These are phyloP conservation scores for Hypena proboscidalis DNA, from an alignment of 2,888 invertebrate species.

Conservation along the genomic window DNA sequence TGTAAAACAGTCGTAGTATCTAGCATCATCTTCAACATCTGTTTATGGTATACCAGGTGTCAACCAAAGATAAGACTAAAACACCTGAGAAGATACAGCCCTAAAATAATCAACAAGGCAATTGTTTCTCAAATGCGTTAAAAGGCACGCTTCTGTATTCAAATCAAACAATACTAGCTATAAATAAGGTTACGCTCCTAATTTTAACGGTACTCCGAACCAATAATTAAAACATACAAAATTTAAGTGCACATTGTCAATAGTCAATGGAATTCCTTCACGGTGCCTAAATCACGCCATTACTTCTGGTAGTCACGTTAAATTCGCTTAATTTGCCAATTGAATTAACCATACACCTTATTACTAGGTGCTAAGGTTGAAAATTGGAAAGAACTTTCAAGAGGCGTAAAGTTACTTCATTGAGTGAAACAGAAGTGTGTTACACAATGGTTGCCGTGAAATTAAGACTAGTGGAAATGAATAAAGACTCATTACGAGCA, in stretches of 20 bases:
- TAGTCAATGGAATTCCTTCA: conserved; percentile 56
- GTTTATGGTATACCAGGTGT: too few species aligned
- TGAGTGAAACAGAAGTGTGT: conserved; percentile 64
- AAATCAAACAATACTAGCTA: conserved; percentile 5
- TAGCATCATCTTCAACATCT: too few species aligned
- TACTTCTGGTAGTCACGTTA: conserved; percentile 55
- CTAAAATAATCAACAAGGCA: conserved; percentile 11
- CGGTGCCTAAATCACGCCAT: conserved; percentile 48
- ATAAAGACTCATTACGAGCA: conserved; percentile 63
- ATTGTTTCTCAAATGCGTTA: conserved; percentile 17
- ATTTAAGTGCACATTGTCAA: conserved; percentile 47
- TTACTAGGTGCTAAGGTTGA: conserved; percentile 23
- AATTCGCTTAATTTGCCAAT: conserved; percentile 37
- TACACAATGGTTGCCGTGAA: conserved; percentile 66
- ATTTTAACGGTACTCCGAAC: conserved; percentile 29
- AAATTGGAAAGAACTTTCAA: conserved; percentile 28
- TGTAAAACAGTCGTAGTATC: too few species aligned
- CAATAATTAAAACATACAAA: conserved; percentile 48
- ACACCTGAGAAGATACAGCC: background rate
- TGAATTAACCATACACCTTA: conserved; percentile 25
- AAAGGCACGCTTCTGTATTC: conserved; percentile 10
- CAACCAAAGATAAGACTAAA: background rate
- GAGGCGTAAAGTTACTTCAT: conserved; percentile 47
- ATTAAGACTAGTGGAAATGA: conserved; percentile 65
- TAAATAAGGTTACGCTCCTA: conserved; percentile 13